These are phyloP conservation scores for Sphaerolaimus hirsutus DNA, from an alignment of 2,888 invertebrate species.

Conservation along the genomic window DNA sequence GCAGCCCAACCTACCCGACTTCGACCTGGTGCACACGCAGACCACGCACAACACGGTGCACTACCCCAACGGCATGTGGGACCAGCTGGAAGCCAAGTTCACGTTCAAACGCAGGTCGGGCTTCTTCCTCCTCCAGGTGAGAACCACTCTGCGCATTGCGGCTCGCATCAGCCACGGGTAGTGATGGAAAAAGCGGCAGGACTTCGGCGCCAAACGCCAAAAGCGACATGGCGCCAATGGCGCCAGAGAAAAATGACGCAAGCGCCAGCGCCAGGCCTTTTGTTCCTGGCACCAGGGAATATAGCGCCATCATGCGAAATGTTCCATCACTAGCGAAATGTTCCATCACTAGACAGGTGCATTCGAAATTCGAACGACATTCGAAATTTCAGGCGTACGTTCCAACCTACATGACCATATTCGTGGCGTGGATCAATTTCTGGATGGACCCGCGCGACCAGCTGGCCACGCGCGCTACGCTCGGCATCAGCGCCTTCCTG, in stretches of 20 bases:
- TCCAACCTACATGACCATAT: conserved; percentile 7
- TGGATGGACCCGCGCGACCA: conserved; percentile 7
- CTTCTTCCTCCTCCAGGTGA: conserved; percentile 6
- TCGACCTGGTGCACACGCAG: neutral
- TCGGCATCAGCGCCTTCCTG: conserved; percentile 7
- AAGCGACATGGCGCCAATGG: no score
- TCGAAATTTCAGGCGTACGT: conserved; percentile 8
- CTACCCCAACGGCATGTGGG: conserved; percentile 6
- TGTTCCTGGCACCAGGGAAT: no score
- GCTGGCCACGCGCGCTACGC: conserved; percentile 1
- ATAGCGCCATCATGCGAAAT: no score
- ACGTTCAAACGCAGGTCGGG: conserved; percentile 4
- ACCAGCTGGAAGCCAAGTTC: conserved; percentile 5
- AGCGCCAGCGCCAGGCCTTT: no score
- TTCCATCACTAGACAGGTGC: no score
- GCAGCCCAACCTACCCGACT: conserved; percentile 6
- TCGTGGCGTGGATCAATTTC: conserved; percentile 7
- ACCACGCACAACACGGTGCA: neutral
- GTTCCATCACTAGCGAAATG: no score
- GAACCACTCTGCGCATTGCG: no score
- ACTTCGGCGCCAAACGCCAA: no score
- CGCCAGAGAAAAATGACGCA: no score
- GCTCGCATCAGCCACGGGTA: neutral
- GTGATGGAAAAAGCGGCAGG: no score
- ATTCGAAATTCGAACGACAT: no score